Conservation (phyloP, 2,113 vertebrate species). For the Eudorcas thomsonii region DNA sequence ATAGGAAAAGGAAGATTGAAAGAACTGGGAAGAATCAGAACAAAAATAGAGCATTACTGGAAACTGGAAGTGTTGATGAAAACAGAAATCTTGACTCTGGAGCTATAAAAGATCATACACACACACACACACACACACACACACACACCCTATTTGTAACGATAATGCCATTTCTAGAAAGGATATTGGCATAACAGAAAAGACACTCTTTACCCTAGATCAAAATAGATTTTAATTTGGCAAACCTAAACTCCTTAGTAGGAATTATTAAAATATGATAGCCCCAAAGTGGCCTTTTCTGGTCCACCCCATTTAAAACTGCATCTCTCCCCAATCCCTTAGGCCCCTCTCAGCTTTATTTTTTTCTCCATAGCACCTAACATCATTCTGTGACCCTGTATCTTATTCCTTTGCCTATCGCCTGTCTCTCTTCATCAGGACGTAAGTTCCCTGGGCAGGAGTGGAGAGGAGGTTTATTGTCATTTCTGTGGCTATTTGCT, state of each 20-base stretch:
- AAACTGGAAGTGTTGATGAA: neutral
- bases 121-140: neutral
- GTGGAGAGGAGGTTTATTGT: neutral
- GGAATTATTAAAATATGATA: conserved; percentile 30
- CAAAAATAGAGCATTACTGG: neutral
- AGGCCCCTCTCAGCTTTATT: neutral
- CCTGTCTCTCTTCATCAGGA: neutral
- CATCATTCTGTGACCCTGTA: neutral
- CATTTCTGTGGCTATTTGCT: neutral
- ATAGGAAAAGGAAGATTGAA: neutral
- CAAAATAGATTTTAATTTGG: neutral
- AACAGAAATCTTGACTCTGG: neutral
- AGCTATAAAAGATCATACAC: neutral
- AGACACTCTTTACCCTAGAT: neutral
- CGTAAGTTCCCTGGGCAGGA: neutral
- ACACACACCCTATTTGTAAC: neutral
- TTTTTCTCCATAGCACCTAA: neutral
- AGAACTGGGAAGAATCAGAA: neutral
- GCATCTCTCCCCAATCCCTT: neutral
- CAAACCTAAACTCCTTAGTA: neutral
- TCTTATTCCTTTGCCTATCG: neutral
- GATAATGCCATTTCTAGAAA: neutral
- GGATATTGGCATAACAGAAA: neutral
- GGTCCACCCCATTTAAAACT: neutral
- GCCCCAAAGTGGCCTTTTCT: neutral